Percentiles rank a stretch among this genome's conserved stretches.
phyloP scores from a whole-genome alignment of 2,113 vertebrate species.

The Enhydra lutris region DNA sequence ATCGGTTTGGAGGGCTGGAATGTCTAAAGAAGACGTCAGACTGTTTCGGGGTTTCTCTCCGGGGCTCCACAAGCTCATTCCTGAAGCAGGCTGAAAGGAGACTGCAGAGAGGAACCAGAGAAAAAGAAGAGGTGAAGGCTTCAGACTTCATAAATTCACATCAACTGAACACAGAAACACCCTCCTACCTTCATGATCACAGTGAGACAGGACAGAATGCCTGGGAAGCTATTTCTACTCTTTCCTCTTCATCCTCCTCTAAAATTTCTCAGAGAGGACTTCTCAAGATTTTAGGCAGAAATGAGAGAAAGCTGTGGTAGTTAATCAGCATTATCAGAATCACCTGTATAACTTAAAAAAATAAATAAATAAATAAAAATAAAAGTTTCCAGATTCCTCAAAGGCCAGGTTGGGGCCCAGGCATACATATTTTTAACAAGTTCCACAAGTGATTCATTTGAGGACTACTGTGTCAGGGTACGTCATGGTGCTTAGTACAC shows the following conservation, averaged over 20 bases:
- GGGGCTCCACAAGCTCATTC: conserved; percentile 90
- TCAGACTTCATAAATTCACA: conserved; percentile 53
- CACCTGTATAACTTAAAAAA: background rate
- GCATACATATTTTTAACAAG: background rate
- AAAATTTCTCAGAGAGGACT: background rate
- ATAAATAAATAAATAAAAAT: background rate
- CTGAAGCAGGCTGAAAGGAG: conserved; percentile 94
- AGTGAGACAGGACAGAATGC: conserved; percentile 39
- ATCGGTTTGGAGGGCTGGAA: conserved; percentile 83
- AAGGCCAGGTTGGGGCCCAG: background rate
- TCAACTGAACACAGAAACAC: conserved; percentile 64
- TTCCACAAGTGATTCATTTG: background rate
- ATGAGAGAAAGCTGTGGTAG: background rate
- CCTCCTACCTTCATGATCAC: conserved; percentile 84
- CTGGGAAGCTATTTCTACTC: background rate
- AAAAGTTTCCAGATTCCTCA: background rate
- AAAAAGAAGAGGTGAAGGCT: conserved; percentile 82
- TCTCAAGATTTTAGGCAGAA: conserved; percentile 24
- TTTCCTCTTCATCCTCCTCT: background rate
- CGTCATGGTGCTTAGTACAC: background rate
- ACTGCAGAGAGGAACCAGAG: conserved; percentile 91
- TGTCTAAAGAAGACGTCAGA: conserved; percentile 89
- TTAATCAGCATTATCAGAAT: background rate
- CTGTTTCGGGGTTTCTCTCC: conserved; percentile 91
- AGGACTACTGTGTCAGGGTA: background rate